Conservation (phyloP, 2,888 invertebrate genomes). For the Pocota personata region DNA sequence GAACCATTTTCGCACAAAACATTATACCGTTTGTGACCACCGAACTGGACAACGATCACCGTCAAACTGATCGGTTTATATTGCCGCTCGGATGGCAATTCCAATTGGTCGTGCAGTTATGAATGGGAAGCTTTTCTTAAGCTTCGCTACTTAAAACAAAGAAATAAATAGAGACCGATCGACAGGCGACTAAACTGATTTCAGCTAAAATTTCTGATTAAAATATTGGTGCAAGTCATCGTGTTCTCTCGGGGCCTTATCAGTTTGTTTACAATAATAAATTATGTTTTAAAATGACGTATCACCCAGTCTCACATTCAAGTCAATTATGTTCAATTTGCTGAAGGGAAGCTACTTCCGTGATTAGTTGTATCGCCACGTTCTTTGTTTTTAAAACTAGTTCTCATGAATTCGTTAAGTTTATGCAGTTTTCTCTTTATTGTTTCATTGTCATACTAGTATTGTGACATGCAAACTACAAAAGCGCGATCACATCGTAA, state of each 20-base stretch:
- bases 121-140: background rate
- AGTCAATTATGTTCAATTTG: background rate
- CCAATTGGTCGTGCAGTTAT: background rate
- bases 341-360: no score
- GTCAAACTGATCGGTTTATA: constrained; percentile 22
- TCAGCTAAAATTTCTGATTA: background rate
- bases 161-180: background rate
- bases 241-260: background rate
- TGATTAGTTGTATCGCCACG: background rate
- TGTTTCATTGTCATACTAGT: background rate
- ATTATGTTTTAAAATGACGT: background rate
- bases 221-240: background rate
- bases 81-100: background rate
- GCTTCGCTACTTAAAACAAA: background rate
- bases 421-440: background rate
- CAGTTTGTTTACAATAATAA: background rate
- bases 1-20: constrained; percentile 18
- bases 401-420: background rate
- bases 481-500: background rate
- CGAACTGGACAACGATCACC: constrained; percentile 12
- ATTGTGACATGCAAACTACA: background rate
- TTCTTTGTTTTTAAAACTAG: background rate
- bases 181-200: background rate
- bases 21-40: constrained; percentile 5
- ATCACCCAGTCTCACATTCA: background rate